Evolutionary conservation across 2,888 invertebrate species (phyloP), one percentile per base, ranked within the genome.

Genomic region (Rhagonycha fulva): DNA sequence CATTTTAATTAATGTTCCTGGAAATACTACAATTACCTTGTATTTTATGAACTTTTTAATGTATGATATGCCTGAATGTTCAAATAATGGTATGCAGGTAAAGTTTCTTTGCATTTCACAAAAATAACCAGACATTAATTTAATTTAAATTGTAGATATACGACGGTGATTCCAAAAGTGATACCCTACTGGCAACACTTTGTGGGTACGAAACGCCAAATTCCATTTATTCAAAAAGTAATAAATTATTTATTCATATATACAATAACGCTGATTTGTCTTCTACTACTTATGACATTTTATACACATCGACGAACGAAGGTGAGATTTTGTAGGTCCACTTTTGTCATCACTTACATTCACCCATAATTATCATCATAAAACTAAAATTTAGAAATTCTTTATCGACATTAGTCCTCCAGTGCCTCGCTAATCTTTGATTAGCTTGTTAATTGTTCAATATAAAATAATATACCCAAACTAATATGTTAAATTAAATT

Each of bases 171-270:
- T 70, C 73, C 23, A 60, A 47, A 24, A 82, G 4, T 26, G 75
- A 86, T 0, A 85, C 85, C 1, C 72, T 89, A 1, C 71, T 92
- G 30, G 87, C 87, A 0, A 89, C 86, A 26, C 76, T 89, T 0
- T 95, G 94, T 84, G 90, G 91, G 0, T 85, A 84, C 14, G 75
- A 83, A 14, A 78, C 88, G 10, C 91, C 93, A 0, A 87, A 88
- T 81, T 93, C 94, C 0, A 83, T 96, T 1, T 97, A 95, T 87
- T 93, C 95, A 5, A 89, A 89, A 0, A 90, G 92, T 10, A 94
- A 93, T 83, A 88, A 90, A 74, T 83, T 96, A 47, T 72, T 47
- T 47, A 47, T 47, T 47, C 47, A 47, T n/a, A 7, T 47, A 0
- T 47, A n/a, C 47, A 47, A 47, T n/a, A n/a, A 47, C 2, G 47